Percentiles rank a stretch among this genome's conserved stretches.
Conservation (phyloP, 2,888 invertebrate species). For the Spialia ferax region DNA sequence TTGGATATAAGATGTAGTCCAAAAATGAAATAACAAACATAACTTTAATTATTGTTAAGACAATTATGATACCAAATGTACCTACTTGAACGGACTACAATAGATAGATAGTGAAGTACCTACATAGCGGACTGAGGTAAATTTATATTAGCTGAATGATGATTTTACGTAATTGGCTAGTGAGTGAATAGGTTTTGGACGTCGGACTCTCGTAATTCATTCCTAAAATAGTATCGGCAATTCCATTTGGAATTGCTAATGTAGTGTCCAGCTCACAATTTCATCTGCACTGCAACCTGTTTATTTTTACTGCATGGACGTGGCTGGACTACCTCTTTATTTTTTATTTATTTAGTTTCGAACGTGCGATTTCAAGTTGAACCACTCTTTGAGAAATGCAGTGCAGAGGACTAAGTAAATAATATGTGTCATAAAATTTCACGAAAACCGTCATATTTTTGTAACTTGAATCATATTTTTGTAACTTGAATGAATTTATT, state of each 20-base stretch:
- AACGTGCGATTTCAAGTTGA: too few relatives aligned
- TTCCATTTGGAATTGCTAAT: background rate
- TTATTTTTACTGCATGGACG: background rate
- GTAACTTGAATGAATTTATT: too few relatives aligned
- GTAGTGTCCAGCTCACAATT: constrained; percentile 6
- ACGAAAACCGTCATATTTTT: too few relatives aligned
- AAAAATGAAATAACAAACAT: too few relatives aligned
- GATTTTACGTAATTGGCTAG: background rate
- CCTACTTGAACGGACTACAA: too few relatives aligned
- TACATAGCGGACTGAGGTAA: too few relatives aligned
- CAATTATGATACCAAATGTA: too few relatives aligned
- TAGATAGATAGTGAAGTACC: too few relatives aligned
- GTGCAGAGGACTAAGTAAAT: background rate
- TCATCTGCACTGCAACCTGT: constrained; percentile 1
- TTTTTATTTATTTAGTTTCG: background rate
- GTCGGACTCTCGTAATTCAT: background rate
- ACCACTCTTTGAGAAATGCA: background rate
- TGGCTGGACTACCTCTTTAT: background rate
- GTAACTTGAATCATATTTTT: too few relatives aligned
- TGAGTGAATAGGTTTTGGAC: background rate
- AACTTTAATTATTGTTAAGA: too few relatives aligned
- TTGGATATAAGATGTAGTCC: too few relatives aligned
- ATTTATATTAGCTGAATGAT: background rate
- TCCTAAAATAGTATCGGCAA: background rate
- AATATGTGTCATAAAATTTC: too few relatives aligned